phyloP scores from a whole-genome alignment of 2,888 invertebrate genomes.

The Daptonema setosum region DNA sequence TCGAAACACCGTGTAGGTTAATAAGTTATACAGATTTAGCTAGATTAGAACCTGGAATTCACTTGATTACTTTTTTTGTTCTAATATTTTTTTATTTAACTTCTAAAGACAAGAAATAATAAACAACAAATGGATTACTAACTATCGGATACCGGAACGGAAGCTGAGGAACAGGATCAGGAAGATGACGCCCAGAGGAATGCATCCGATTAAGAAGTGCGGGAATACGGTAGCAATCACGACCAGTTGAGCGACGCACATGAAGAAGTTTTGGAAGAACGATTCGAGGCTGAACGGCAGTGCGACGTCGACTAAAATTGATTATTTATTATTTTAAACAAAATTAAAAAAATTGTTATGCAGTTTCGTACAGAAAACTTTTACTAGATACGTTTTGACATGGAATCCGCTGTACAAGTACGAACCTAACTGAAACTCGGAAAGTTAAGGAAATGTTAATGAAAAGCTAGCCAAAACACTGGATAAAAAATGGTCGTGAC shows the following conservation, averaged over 20 bases:
- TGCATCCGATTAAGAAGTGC: slow-evolving; percentile 26
- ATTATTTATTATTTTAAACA: neutral
- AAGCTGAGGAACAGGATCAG: slow-evolving; percentile 28
- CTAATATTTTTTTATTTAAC: too few relatives aligned
- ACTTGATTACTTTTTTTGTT: too few relatives aligned
- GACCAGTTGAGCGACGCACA: slow-evolving; percentile 59
- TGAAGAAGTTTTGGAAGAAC: slow-evolving; percentile 37
- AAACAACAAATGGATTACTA: slow-evolving; percentile 1
- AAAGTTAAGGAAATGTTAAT: too few relatives aligned
- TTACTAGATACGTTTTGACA: too few relatives aligned
- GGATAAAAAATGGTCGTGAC: too few relatives aligned
- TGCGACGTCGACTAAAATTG: slow-evolving; percentile 36
- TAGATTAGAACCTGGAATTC: too few relatives aligned
- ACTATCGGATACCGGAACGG: slow-evolving; percentile 27
- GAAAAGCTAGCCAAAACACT: too few relatives aligned
- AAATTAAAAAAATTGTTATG: neutral
- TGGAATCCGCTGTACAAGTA: neutral
- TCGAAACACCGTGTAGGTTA: too few relatives aligned
- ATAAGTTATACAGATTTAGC: too few relatives aligned
- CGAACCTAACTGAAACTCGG: too few relatives aligned
- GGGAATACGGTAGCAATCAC: slow-evolving; percentile 43
- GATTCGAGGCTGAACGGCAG: slow-evolving; percentile 39
- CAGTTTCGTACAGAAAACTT: too few relatives aligned
- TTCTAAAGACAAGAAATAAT: neutral
- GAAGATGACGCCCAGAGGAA: slow-evolving; percentile 29